phyloP scores from a whole-genome alignment of 2,113 vertebrate species.

The Mohoua ochrocephala region DNA sequence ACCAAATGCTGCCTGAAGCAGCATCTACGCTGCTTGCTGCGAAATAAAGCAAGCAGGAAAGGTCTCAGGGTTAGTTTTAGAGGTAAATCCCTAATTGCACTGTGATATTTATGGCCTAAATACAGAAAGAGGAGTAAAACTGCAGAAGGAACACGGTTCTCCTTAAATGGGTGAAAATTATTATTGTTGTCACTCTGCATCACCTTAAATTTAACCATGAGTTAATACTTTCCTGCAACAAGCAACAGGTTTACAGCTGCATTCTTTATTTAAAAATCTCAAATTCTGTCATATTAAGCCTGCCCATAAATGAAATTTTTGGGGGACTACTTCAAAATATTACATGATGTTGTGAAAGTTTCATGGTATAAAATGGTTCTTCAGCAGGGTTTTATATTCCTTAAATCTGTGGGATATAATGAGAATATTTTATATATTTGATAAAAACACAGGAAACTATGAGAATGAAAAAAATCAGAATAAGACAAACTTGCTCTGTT shows the following conservation, averaged over 20 bases:
- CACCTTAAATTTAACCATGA: background rate
- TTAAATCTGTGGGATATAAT: background rate
- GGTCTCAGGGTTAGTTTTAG: background rate
- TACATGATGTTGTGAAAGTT: background rate
- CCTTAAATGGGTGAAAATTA: background rate
- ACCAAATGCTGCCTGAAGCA: background rate
- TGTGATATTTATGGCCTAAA: background rate
- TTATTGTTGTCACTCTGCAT: accelerated
- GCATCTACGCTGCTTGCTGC: background rate
- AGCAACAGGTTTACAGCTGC: background rate
- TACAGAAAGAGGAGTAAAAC: background rate
- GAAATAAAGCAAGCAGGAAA: background rate
- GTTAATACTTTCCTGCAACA: background rate
- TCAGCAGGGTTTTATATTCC: background rate
- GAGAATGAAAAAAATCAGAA: background rate
- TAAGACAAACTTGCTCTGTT: accelerated
- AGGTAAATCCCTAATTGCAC: background rate
- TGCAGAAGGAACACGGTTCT: background rate
- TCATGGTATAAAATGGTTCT: background rate
- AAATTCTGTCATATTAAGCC: background rate
- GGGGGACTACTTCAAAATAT: background rate
- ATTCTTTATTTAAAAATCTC: background rate
- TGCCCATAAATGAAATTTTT: background rate
- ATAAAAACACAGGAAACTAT: background rate
- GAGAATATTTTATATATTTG: background rate